Evolutionary conservation across 1,140 invertebrate genomes (phyloP).

Genomic region (Triops cancriformis): DNA sequence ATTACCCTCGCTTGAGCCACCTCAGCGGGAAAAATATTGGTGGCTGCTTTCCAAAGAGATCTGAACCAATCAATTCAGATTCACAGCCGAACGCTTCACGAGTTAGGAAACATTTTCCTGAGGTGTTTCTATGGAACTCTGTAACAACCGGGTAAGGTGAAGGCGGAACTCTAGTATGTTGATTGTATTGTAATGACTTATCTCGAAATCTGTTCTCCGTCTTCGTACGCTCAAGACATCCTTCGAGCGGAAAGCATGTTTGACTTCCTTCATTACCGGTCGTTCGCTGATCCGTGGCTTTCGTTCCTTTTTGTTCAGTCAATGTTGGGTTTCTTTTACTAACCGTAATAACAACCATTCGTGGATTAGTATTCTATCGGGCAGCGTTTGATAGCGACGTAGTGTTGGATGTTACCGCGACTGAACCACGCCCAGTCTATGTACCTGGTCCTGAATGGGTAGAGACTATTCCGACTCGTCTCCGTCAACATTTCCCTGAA

Average conservation of each 20-base stretch:
- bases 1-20: no score
- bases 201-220: no score
- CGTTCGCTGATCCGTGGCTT: neutral
- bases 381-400: neutral
- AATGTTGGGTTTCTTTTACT: neutral
- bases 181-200: neutral
- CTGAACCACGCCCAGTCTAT: neutral
- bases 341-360: neutral
- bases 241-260: neutral
- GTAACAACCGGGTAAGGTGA: neutral
- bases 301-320: neutral
- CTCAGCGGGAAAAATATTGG: no score
- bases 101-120: neutral
- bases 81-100: neutral
- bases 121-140: neutral
- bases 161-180: neutral
- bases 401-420: neutral
- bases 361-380: neutral
- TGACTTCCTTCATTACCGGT: neutral
- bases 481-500: slow-evolving; percentile 54
- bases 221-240: no score
- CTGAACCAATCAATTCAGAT: neutral
- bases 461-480: slow-evolving; percentile 28
- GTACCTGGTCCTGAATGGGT: neutral
- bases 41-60: neutral